Conservation (phyloP, 2,113 vertebrate genomes). For the Bujurquina vittata region DNA sequence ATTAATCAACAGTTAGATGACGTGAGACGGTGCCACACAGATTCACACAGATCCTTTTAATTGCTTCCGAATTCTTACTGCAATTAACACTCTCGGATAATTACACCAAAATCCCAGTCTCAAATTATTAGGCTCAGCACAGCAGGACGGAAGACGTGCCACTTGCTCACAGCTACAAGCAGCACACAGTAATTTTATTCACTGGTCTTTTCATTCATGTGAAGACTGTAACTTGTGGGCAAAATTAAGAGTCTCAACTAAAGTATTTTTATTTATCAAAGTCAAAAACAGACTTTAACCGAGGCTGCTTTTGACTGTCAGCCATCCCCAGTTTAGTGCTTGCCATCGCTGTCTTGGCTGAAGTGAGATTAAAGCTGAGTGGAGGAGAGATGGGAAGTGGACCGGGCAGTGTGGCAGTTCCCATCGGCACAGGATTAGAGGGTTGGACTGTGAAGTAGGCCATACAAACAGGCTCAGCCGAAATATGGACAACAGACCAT, state of each 20-base stretch:
- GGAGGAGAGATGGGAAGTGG: slow-evolving; percentile 44
- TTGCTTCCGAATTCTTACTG: slow-evolving; percentile 61
- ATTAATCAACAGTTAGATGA: slow-evolving; percentile 62
- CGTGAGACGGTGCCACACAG: slow-evolving; percentile 27
- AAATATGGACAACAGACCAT: slow-evolving; percentile 61
- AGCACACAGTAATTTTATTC: not conserved
- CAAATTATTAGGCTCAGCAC: slow-evolving; percentile 33
- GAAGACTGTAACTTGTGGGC: not conserved
- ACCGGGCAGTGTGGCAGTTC: slow-evolving; percentile 50
- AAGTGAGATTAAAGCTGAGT: slow-evolving; percentile 61
- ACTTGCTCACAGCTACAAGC: not conserved
- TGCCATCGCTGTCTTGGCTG: slow-evolving; percentile 42
- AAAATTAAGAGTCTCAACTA: slow-evolving; percentile 1
- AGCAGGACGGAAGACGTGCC: not conserved
- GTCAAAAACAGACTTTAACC: not conserved
- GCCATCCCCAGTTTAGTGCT: slow-evolving; percentile 24
- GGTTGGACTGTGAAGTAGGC: slow-evolving; percentile 67
- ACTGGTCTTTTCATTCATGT: not conserved
- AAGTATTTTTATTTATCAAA: not conserved
- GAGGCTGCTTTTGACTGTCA: slow-evolving; percentile 20
- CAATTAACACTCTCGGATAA: slow-evolving; percentile 67
- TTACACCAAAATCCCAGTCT: slow-evolving; percentile 46
- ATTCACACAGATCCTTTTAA: slow-evolving; percentile 50
- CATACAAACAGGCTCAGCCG: slow-evolving; percentile 57
- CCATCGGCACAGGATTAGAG: slow-evolving; percentile 60